phyloP scores from a whole-genome alignment of 2,888 invertebrate genomes.

The Stenotaenia linearis region DNA sequence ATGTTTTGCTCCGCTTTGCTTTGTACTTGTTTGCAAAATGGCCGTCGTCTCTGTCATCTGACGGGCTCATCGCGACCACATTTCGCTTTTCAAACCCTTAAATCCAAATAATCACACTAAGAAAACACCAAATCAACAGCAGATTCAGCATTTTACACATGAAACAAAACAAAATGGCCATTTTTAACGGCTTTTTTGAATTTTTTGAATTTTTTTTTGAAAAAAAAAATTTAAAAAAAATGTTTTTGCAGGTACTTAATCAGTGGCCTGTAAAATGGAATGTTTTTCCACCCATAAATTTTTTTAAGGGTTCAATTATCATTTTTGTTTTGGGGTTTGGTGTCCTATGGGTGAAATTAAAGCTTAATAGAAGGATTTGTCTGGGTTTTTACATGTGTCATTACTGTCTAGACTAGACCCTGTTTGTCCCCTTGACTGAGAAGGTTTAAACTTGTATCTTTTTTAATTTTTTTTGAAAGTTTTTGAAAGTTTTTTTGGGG shows the following conservation, averaged over 20 bases:
- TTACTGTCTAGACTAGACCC: not conserved
- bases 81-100: not conserved
- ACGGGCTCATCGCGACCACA: not conserved
- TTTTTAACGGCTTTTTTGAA: too few relatives aligned
- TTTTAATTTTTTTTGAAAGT: not conserved
- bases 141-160: not conserved
- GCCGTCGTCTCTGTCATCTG: conserved; percentile 9
- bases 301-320: not conserved
- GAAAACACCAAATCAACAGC: not conserved
- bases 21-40: conserved; percentile 9
- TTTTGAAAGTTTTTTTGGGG: too few relatives aligned
- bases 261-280: not conserved
- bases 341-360: not conserved
- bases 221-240: not conserved
- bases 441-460: not conserved
- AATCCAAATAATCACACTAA: not conserved
- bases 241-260: not conserved
- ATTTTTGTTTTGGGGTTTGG: not conserved
- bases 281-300: not conserved
- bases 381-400: not conserved
- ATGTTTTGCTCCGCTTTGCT: not conserved
- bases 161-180: too few relatives aligned
- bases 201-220: too few relatives aligned
- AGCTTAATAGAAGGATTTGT: not conserved
- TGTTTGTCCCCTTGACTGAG: not conserved